Evolutionary conservation across 2,888 invertebrate genomes (phyloP).

Genomic region (Troides oblongomaculatus): DNA sequence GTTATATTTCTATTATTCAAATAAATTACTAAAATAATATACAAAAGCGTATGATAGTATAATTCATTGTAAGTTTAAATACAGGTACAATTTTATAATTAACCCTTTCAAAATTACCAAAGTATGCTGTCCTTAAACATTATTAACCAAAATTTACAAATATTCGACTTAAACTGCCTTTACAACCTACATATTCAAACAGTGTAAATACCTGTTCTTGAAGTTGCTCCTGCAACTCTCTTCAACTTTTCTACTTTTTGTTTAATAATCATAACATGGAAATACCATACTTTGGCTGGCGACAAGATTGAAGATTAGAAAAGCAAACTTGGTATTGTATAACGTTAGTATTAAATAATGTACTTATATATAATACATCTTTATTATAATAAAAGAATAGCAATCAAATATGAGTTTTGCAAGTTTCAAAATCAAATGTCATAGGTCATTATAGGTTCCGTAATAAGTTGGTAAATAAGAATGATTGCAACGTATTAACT

Average conservation of each 20-base stretch:
- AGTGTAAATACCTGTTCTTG: slow-evolving; percentile 79
- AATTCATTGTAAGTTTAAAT: no score
- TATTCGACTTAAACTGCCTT: slow-evolving; percentile 61
- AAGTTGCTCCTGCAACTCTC: slow-evolving; percentile 79
- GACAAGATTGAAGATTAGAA: slow-evolving; percentile 1
- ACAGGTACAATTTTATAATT: neutral
- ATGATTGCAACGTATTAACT: neutral
- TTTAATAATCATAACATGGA: slow-evolving; percentile 76
- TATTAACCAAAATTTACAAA: slow-evolving; percentile 41
- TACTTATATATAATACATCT: neutral
- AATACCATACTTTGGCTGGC: slow-evolving; percentile 39
- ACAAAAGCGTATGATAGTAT: no score
- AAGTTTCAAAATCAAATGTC: neutral
- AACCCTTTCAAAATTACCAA: neutral
- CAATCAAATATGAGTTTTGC: neutral
- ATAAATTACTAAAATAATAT: no score
- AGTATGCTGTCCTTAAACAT: slow-evolving; percentile 22
- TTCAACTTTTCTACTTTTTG: slow-evolving; percentile 79
- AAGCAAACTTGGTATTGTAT: neutral
- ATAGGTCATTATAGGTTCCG: neutral
- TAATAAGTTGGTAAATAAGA: neutral
- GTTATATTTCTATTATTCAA: no score
- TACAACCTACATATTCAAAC: slow-evolving; percentile 76
- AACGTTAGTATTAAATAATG: neutral
- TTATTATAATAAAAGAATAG: neutral